Conservation (phyloP, 2,797 vertebrate species). For the Gymnoscopelus braueri region DNA sequence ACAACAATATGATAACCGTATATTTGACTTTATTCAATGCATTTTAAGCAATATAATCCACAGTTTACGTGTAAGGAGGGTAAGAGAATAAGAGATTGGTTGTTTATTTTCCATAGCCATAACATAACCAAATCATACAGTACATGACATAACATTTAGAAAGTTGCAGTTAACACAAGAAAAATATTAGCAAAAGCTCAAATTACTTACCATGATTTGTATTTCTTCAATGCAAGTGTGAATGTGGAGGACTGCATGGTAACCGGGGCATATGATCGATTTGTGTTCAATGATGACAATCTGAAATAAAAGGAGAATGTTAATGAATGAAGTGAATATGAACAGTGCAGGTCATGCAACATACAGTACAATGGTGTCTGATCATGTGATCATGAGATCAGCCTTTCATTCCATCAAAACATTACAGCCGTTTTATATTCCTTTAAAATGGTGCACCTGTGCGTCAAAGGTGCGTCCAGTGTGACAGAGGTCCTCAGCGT, state of each 20-base stretch:
- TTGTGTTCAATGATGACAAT: constrained; percentile 99
- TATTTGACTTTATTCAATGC: too few relatives aligned
- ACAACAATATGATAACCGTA: too few relatives aligned
- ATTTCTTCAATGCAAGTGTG: constrained; percentile 99
- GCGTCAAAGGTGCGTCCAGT: constrained; percentile 97
- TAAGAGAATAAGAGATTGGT: too few relatives aligned
- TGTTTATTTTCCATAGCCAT: too few relatives aligned
- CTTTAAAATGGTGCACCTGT: constrained; percentile 81
- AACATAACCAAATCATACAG: too few relatives aligned
- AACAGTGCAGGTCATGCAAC: constrained; percentile 31
- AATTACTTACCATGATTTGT: constrained; percentile 92
- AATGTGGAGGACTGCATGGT: constrained; percentile 98
- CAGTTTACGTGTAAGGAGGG: too few relatives aligned
- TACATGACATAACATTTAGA: too few relatives aligned
- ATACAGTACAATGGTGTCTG: background rate
- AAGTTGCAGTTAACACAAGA: too few relatives aligned
- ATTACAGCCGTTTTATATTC: too few relatives aligned
- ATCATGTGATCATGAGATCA: too few relatives aligned
- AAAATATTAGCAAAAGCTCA: background rate
- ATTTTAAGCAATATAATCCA: too few relatives aligned
- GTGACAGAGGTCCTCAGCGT: constrained; percentile 96
- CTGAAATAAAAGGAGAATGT: constrained; percentile 72
- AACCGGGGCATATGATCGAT: constrained; percentile 99
- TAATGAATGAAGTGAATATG: background rate
- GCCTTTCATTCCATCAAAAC: too few relatives aligned